These are phyloP conservation scores for Protosalanx chinensis DNA, from an alignment of 2,797 vertebrate genomes.

Conservation along the genomic window DNA sequence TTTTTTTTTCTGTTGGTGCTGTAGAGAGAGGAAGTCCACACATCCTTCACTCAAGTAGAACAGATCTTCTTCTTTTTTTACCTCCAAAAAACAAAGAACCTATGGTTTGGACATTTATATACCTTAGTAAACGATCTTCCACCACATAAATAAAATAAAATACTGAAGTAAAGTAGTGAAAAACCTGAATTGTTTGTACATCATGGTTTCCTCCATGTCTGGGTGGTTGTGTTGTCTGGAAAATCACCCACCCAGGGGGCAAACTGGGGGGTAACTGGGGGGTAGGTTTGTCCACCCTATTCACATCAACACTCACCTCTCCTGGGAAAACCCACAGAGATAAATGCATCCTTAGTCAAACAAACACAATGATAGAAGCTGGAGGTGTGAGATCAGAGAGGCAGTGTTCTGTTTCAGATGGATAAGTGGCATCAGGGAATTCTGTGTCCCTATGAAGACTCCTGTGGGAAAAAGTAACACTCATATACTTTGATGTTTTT, in stretches of 20 bases:
- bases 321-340: neutral
- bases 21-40: too few relatives aligned
- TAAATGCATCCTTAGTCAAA: slow-evolving; percentile 19
- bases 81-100: too few relatives aligned
- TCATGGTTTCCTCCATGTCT: slow-evolving; percentile 21
- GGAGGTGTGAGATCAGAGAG: slow-evolving; percentile 36
- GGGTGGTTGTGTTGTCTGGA: slow-evolving; percentile 30
- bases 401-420: slow-evolving; percentile 35
- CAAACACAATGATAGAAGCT: slow-evolving; percentile 38
- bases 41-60: too few relatives aligned
- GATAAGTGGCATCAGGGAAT: slow-evolving; percentile 3
- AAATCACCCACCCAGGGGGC: slow-evolving; percentile 27
- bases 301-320: slow-evolving; percentile 46
- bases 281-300: slow-evolving; percentile 42
- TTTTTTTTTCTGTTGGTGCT: too few relatives aligned
- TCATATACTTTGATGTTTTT: neutral
- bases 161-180: too few relatives aligned
- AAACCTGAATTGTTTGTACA: too few relatives aligned
- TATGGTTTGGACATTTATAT: too few relatives aligned
- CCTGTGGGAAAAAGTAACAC: neutral
- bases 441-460: neutral
- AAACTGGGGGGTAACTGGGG: slow-evolving; percentile 21
- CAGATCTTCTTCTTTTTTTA: slow-evolving; percentile 34
- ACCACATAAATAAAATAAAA: neutral
- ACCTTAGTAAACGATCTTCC: slow-evolving; percentile 9